Base-by-base conservation (phyloP, 2,113 vertebrate species). In the Prochilodus magdalenae region DNA sequence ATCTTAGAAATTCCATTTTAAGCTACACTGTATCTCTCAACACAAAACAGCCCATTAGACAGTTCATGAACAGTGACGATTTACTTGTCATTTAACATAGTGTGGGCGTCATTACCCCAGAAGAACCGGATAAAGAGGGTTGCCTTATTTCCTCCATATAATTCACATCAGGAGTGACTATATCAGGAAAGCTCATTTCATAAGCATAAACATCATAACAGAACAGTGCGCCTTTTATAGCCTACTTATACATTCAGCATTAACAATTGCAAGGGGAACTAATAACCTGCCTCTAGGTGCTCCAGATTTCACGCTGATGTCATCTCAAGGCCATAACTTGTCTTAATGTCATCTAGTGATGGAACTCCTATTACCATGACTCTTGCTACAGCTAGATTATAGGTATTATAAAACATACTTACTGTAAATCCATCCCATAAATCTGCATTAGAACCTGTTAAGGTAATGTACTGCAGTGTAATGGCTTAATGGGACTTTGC, bases 361-460 rank as follows among this genome's bases (percentile, higher is more conserved):
- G 22, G 33, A 70, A 8, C 36, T 44, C 22, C 66, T 18, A 70
- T 70, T 22, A 44, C 36, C 13, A 24, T 44, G 66, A 44, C 22
- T 44, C 33, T 70, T 44, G 33, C 36, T 44, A 44, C 22, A 70
- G 36, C 40, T 40, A 36, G 44, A 44, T 70, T 70, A 70, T 70
- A 44, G 33, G 22, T 24, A 70, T 70, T 40, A 44, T 70, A 44
- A 70, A 70, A 44, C 33, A 70, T 70, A 24, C 66, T 70, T 70
- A 44, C 66, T 70, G 66, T 44, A 70, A 70, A 44, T 70, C 36
- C 12, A 44, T 20, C 66, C 33, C 66, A 70, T 70, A 70, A 70
- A 70, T 70, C 66, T 70, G 40, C 36, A n/a, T 44, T 70, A 70
- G 40, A 29, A 40, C 22, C 66, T 70, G 66, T 70, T 70, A 70